Base-by-base conservation (phyloP, 1,140 invertebrate species). In the Coelopa frigida region DNA sequence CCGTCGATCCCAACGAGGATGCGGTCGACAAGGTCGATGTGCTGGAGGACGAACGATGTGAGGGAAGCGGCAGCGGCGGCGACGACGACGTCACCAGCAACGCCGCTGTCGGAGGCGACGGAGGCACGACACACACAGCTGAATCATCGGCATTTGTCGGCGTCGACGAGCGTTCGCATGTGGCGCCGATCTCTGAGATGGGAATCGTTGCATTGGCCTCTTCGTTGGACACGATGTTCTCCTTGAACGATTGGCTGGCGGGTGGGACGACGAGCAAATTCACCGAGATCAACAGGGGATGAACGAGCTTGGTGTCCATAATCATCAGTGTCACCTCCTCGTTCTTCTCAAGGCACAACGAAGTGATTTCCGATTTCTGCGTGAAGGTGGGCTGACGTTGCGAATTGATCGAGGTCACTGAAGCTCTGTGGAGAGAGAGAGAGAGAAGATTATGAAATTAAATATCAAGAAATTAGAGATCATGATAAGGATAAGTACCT, bases 251-350 rank as follows among this genome's bases (percentile, higher is more conserved):
- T 23, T 59, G 61, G 17, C 54, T 59, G 17, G 57, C 52, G 5
- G 80, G 79, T 33, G 78, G 78, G 1, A 77, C 78, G 36, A 82
- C 77, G 60, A 84, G 70, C 65, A 85, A 76, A 55, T 84, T 84
- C 5, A 82, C 80, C 4, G 81, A 84, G 60, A 85, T 73, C 31
- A 81, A 72, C 32, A 85, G 54, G 2, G 82, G 83, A 70, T 83
- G 83, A 33, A 74, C 73, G 22, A 82, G 56, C 33, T 80, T 73
- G 20, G 74, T 71, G 22, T 82, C 79, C 23, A 84, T 61, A 8
- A 69, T 60, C 71, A 85, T 75, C n/a, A 85, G 60, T 24, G 76
- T 71, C 49, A 79, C 73, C 61, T 83, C 78, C 62, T 84, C 78
- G 52, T 80, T 80, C 68, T 80, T 81, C 8, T 75, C 73, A 24